Evolutionary conservation across 23 tunicate genomes (phyloP), one percentile per base, ranked within the genome.

Genomic region (Ascidia mentula): DNA sequence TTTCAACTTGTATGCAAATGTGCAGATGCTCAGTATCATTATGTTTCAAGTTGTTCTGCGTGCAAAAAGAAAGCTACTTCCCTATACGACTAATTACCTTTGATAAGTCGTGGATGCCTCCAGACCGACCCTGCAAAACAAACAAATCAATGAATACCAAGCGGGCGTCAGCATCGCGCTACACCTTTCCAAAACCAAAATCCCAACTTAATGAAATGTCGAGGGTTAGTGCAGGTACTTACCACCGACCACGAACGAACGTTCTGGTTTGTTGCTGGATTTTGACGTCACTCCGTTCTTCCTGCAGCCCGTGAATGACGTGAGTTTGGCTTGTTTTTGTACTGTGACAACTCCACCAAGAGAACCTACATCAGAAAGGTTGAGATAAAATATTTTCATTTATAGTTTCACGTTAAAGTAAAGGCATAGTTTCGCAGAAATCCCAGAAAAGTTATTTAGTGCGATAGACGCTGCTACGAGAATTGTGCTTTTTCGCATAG

Each of bases 281-380:
- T 31, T 37, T 40, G 84, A 79, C 40, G 46, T 59, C 33, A 85
- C 77, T 28, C 72, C 70, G 33, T 85, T 85, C 18, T 40, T 40
- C 20, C 40, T 35, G 31, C 77, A 39, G 34, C 83, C 78, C 37
- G 74, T 31, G 69, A 65, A 85, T 32, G 72, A 33, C 18, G 24
- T 9, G 79, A 77, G 33, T 32, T 82, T 72, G 24, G 89, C 73
- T 31, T 78, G 36, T 46, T 85, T 85, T 24, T 72, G 72, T 15
- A 85, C 40, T 36, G 82, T 79, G 4, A 85, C 70, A 34, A 78
- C 69, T 7, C 89, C 89, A 3, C 89, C 89, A 30, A 85, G 73
- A 30, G 74, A 71, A 6, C 60, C 88, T 84, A 37, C n/a, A 53
- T 22, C 12, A 31, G 34, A 34, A 71, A 34, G n/a, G n/a, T n/a